These are phyloP conservation scores for Glaucopsyche alexis DNA, from an alignment of 2,888 invertebrate genomes.

Conservation along the genomic window DNA sequence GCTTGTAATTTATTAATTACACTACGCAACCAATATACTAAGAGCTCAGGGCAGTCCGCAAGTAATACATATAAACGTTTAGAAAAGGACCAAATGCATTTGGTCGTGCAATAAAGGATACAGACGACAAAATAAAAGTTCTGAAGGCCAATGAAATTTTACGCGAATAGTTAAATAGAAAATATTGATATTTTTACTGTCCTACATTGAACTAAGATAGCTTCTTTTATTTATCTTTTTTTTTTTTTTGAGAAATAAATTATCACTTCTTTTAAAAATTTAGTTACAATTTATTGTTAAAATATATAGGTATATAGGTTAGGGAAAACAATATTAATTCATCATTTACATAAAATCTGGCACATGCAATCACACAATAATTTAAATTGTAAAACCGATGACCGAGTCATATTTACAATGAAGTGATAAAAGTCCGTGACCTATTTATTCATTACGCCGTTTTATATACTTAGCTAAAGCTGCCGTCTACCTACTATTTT, in stretches of 20 bases:
- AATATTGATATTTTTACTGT: background rate
- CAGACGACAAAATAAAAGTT: constrained; percentile 62
- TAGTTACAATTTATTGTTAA: background rate
- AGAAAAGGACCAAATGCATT: constrained; percentile 46
- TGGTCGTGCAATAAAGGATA: constrained; percentile 52
- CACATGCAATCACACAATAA: constrained; percentile 3
- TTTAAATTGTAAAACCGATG: constrained; percentile 28
- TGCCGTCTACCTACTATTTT: background rate
- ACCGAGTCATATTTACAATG: constrained; percentile 20
- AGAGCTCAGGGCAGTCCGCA: constrained; percentile 44
- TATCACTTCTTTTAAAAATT: too few relatives aligned
- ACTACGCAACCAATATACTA: constrained; percentile 57
- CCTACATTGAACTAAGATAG: too few relatives aligned
- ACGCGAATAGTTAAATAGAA: background rate
- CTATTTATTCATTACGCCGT: constrained; percentile 11
- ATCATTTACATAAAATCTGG: background rate
- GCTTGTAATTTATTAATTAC: constrained; percentile 76
- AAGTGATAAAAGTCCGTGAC: constrained; percentile 26
- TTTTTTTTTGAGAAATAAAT: background rate
- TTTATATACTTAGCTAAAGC: constrained; percentile 7
- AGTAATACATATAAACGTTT: constrained; percentile 19
- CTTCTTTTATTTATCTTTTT: background rate
- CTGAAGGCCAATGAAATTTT: constrained; percentile 55
- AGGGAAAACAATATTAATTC: constrained; percentile 6
- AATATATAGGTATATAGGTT: background rate